Evolutionary conservation across 2,113 vertebrate species (phyloP).

Genomic region (Sarotherodon lohbergeri): DNA sequence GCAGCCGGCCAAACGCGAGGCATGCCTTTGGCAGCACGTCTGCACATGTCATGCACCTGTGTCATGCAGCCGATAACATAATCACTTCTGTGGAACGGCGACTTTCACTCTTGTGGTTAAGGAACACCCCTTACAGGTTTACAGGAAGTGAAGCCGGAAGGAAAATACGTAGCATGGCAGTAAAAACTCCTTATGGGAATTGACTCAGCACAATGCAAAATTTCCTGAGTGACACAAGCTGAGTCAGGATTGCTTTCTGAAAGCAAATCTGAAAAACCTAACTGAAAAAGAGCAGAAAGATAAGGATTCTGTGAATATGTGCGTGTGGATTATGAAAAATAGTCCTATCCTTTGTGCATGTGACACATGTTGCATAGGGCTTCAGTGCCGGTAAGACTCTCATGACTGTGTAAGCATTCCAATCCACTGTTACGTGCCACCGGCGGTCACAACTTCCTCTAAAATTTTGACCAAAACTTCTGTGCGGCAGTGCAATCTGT

Average conservation of each 20-base stretch:
- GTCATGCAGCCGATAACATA: background rate
- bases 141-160: conserved; percentile 67
- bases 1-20: background rate
- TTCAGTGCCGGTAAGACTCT: conserved; percentile 30
- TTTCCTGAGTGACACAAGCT: conserved; percentile 53
- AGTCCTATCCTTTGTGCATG: conserved; percentile 5
- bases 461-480: conserved; percentile 36
- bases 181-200: conserved; percentile 41
- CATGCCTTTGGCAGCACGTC: background rate
- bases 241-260: background rate
- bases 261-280: background rate
- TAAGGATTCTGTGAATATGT: background rate
- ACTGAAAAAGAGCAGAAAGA: background rate
- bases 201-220: conserved; percentile 50
- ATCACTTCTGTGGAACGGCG: background rate
- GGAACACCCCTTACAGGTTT: conserved; percentile 24
- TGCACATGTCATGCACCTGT: background rate
- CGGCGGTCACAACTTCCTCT: conserved; percentile 31
- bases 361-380: background rate
- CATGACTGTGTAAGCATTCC: conserved; percentile 4
- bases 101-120: conserved; percentile 40
- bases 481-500: background rate
- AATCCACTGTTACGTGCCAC: conserved; percentile 2
- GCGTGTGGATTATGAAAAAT: background rate
- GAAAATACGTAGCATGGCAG: conserved; percentile 5